phyloP scores from a whole-genome alignment of 2,888 invertebrate species.

The Melangyna quadrimaculata region DNA sequence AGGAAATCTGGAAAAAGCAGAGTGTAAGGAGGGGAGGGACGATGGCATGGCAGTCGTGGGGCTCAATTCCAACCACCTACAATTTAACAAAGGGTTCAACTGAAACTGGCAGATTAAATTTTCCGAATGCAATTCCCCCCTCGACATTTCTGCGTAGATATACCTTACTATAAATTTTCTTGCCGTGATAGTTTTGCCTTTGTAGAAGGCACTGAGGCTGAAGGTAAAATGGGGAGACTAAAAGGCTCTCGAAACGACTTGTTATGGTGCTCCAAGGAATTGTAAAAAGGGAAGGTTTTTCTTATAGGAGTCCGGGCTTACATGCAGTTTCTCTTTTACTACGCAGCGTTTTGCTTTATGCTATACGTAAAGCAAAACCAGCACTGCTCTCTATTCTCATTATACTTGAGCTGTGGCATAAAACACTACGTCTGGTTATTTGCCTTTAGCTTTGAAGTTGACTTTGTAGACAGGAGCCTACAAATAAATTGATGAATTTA shows the following conservation, averaged over 20 bases:
- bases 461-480: not conserved
- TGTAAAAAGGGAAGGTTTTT: not conserved
- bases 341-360: not conserved
- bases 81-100: slow-evolving; percentile 21
- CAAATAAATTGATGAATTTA: slow-evolving; percentile 38
- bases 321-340: not conserved
- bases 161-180: not conserved
- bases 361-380: not conserved
- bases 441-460: not conserved
- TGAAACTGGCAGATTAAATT: slow-evolving; percentile 49
- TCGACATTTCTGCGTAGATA: not conserved
- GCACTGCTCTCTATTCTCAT: not conserved
- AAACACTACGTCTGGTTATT: not conserved
- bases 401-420: slow-evolving; percentile 28
- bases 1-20: not conserved
- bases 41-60: too few relatives aligned
- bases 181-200: not conserved
- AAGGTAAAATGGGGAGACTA: not conserved
- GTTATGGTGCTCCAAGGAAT: not conserved
- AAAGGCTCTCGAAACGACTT: not conserved
- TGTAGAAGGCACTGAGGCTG: slow-evolving; percentile 14
- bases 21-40: not conserved
- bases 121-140: slow-evolving; percentile 41
- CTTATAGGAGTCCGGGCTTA: not conserved
- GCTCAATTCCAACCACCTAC: not conserved